Base-by-base conservation (phyloP, 1,140 invertebrate genomes). In the Brachionus sp. region DNA sequence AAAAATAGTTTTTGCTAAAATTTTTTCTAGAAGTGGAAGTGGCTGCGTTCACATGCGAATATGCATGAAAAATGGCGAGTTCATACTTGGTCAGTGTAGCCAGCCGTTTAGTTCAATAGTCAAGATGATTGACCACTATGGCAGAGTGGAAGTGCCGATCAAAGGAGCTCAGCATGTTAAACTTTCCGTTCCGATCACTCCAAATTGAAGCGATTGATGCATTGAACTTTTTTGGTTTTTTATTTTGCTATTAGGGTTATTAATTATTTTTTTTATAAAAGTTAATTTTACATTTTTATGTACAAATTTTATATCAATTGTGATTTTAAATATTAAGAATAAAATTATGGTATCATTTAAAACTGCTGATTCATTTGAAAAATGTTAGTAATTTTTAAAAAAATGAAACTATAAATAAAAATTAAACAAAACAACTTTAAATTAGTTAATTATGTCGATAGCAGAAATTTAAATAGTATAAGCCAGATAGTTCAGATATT, bases 11-110 rank as follows among this genome's bases (percentile, higher is more conserved):
- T 66, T 35, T 66, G 16, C 25, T 66, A 42, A 70, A 39, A 33
- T 70, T 19, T 57, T n/a, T 57, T 44, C 23, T 53, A 83, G 82
- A 42, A 83, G 64, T 37, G 68, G 44, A 23, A 83, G 57, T 23
- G 42, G 66, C 7, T 83, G 82, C 53, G 66, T 83, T 19, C 82
- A 83, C 50, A 83, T 83, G 82, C 39, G 82, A 50, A 83, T 83
- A 23, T 73, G 66, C 23, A 73, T 50, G 44, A 50, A 70, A 75
- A 75, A 70, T 73, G 82, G 82, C 13, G 66, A 73, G 37, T 83
- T 73, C 57, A 75, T 83, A 29, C 37, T 83, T 25, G 82, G 82
- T 19, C 64, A 83, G 25, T 83, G 82, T 64, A 66, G 57, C 33
- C 42, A 46, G 25, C 82, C 82, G 57, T 83, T 83, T 75, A 42